Conservation (phyloP, 2,888 invertebrate genomes). For the Platynereis dumerilii region DNA sequence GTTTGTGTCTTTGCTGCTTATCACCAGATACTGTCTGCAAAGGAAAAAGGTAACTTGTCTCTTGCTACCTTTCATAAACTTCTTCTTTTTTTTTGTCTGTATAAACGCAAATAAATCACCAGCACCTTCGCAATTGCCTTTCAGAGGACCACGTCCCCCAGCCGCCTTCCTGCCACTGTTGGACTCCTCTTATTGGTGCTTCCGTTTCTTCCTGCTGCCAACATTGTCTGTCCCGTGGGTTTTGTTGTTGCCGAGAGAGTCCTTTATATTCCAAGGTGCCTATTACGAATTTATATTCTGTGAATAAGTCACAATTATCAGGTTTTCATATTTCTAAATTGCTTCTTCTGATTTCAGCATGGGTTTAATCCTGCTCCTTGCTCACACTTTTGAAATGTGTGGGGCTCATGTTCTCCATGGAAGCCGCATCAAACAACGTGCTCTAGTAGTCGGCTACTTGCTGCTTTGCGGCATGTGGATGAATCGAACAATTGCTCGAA, state of each 20-base stretch:
- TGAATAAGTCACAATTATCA: too few species aligned
- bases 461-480: conserved; percentile 7
- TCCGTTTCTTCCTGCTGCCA: conserved; percentile 54
- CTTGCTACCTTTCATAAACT: too few species aligned
- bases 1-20: too few species aligned
- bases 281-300: background rate
- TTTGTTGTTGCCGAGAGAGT: conserved; percentile 57
- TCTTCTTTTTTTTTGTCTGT: too few species aligned
- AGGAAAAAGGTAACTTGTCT: too few species aligned
- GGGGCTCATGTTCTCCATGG: background rate
- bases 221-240: conserved; percentile 66
- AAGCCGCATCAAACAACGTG: background rate
- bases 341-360: conserved; percentile 12
- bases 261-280: conserved; percentile 58
- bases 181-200: conserved; percentile 38
- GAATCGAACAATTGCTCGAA: conserved; percentile 13
- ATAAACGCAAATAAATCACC: too few species aligned
- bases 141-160: conserved; percentile 1
- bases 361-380: conserved; percentile 17
- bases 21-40: too few species aligned
- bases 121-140: background rate
- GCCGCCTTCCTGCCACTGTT: too few species aligned
- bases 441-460: background rate
- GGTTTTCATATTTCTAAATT: too few species aligned
- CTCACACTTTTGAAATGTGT: background rate